These are phyloP conservation scores for Netelia fuscicornis DNA, from an alignment of 2,888 invertebrate genomes.

Conservation along the genomic window DNA sequence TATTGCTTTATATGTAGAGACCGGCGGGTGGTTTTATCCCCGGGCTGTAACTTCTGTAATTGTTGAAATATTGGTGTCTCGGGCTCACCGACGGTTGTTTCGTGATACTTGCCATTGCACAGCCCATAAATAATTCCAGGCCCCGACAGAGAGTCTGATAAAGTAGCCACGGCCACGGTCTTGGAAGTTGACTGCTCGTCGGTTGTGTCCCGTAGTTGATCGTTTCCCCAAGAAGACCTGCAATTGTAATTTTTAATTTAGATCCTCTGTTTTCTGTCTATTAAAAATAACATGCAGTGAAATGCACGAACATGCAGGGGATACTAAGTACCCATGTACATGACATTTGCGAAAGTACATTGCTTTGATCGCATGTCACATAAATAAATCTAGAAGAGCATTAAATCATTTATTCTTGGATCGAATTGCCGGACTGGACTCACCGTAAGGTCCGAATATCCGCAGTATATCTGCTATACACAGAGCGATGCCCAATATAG, in stretches of 20 bases:
- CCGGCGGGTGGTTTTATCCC: slow-evolving; percentile 82
- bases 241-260: slow-evolving; percentile 15
- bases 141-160: slow-evolving; percentile 86
- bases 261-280: neutral
- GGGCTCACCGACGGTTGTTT: slow-evolving; percentile 86
- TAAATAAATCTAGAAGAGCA: neutral
- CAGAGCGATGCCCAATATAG: slow-evolving; percentile 86
- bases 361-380: neutral
- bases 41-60: slow-evolving; percentile 81
- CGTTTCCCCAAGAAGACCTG: slow-evolving; percentile 79
- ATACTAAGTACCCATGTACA: too few species aligned
- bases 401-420: neutral
- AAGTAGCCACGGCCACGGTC: slow-evolving; percentile 86
- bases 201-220: slow-evolving; percentile 75
- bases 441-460: slow-evolving; percentile 86
- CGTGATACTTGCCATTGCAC: slow-evolving; percentile 86
- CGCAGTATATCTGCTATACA: slow-evolving; percentile 85
- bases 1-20: slow-evolving; percentile 69
- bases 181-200: slow-evolving; percentile 76
- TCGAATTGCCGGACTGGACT: slow-evolving; percentile 41
- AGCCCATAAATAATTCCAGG: slow-evolving; percentile 85
- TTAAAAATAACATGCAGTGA: neutral
- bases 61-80: slow-evolving; percentile 82
- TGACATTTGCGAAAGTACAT: neutral
- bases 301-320: too few species aligned